These are phyloP conservation scores for Propithecus perrieri DNA, from an alignment of 2,797 vertebrate genomes.

Conservation along the genomic window DNA sequence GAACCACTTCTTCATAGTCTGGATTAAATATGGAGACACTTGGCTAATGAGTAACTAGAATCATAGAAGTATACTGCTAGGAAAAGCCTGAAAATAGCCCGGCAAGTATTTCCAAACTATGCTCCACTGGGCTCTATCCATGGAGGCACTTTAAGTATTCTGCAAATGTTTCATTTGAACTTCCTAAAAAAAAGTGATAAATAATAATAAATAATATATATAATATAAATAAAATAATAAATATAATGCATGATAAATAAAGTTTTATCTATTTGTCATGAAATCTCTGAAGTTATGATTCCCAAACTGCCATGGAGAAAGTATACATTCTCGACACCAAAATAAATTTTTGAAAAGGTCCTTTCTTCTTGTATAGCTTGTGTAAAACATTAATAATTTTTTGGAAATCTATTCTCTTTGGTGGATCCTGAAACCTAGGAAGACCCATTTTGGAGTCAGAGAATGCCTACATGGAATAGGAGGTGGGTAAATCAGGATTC, in stretches of 20 bases:
- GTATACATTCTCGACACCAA: neutral
- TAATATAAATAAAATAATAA: neutral
- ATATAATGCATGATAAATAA: neutral
- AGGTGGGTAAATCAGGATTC: neutral
- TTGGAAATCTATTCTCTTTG: neutral
- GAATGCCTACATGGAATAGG: neutral
- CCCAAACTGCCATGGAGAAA: neutral
- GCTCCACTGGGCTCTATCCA: neutral
- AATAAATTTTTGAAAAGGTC: slow-evolving; percentile 1
- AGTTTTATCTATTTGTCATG: neutral
- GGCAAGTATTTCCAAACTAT: neutral
- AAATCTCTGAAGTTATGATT: slow-evolving; percentile 12
- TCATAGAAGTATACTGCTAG: neutral
- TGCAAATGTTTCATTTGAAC: slow-evolving; percentile 33
- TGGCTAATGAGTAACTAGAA: neutral
- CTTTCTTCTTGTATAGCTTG: neutral
- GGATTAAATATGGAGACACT: neutral
- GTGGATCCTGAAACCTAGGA: neutral
- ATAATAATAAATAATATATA: neutral
- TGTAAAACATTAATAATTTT: neutral
- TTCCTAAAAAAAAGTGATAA: neutral
- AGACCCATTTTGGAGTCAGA: neutral
- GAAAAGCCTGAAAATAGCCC: neutral
- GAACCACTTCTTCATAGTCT: neutral
- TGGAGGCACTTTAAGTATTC: neutral